These are phyloP conservation scores for Escarpia spicata DNA, from an alignment of 2,888 invertebrate genomes.

Conservation along the genomic window DNA sequence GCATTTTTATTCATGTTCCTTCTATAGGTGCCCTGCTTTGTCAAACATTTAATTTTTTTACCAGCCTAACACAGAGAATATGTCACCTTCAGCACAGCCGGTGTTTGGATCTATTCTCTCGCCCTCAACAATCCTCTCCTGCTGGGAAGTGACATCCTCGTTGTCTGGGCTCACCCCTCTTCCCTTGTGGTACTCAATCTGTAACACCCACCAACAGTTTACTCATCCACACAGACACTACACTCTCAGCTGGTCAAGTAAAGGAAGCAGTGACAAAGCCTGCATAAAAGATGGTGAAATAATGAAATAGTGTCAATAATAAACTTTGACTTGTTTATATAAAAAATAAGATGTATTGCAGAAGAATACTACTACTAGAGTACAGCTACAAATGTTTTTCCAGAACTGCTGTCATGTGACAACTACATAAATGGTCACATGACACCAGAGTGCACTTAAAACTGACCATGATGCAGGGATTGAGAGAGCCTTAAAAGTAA, in stretches of 20 bases:
- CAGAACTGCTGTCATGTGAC: too few species aligned
- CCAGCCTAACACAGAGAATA: not conserved
- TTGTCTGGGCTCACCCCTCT: slow-evolving; percentile 38
- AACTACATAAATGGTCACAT: too few species aligned
- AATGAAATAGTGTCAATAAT: too few species aligned
- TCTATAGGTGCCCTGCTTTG: not conserved
- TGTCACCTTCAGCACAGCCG: slow-evolving; percentile 36
- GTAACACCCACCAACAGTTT: not conserved
- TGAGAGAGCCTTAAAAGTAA: too few species aligned
- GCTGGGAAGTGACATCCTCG: slow-evolving; percentile 40
- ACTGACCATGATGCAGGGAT: too few species aligned
- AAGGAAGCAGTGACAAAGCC: too few species aligned
- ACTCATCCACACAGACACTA: not conserved
- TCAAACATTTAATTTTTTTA: not conserved
- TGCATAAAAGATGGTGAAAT: too few species aligned
- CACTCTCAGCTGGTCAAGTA: not conserved
- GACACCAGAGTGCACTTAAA: too few species aligned
- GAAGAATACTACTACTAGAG: too few species aligned
- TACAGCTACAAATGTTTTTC: too few species aligned
- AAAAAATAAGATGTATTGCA: too few species aligned
- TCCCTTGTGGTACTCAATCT: not conserved
- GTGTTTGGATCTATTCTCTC: slow-evolving; percentile 36
- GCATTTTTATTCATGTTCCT: not conserved
- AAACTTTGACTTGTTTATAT: too few species aligned
- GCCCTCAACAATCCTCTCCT: slow-evolving; percentile 66